These are phyloP conservation scores for Diplogasteroides magnus DNA, from an alignment of 1,140 invertebrate genomes.

Conservation along the genomic window DNA sequence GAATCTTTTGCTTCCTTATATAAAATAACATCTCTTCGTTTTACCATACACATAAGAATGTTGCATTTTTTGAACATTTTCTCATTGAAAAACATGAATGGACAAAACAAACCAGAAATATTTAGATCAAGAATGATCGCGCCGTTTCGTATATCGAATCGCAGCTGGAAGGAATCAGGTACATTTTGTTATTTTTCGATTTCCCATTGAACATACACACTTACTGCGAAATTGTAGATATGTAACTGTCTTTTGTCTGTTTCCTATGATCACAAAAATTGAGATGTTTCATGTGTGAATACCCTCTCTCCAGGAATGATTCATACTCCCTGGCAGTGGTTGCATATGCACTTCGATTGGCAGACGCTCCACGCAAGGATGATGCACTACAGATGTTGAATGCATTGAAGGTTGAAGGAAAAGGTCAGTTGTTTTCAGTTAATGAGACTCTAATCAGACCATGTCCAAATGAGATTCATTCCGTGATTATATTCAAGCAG, in stretches of 20 bases:
- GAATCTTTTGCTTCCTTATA: too few species aligned
- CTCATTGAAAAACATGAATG: background rate
- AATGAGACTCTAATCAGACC: background rate
- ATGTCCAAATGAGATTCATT: too few species aligned
- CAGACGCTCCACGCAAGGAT: slow-evolving; percentile 67
- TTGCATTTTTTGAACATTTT: background rate
- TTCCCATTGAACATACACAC: too few species aligned
- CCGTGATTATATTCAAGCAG: too few species aligned
- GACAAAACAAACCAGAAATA: too few species aligned
- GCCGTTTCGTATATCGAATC: slow-evolving; percentile 73
- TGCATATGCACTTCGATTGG: slow-evolving; percentile 72
- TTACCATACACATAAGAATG: background rate
- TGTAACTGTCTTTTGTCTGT: too few species aligned
- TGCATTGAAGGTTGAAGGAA: slow-evolving; percentile 58
- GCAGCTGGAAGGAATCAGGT: slow-evolving; percentile 64
- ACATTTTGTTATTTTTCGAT: too few species aligned
- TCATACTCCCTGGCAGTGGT: slow-evolving; percentile 72
- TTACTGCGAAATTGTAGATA: too few species aligned
- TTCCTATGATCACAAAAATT: too few species aligned
- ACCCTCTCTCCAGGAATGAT: too few species aligned
- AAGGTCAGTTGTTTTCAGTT: slow-evolving; percentile 37
- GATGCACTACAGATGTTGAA: slow-evolving; percentile 68
- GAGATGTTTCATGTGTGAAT: too few species aligned
- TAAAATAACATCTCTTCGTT: background rate
- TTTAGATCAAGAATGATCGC: slow-evolving; percentile 37